A percentile compares a stretch with the other conserved stretches of the same genome.
These are phyloP conservation scores for Edolisoma coerulescens DNA, from an alignment of 2,113 vertebrate genomes.

Conservation along the genomic window DNA sequence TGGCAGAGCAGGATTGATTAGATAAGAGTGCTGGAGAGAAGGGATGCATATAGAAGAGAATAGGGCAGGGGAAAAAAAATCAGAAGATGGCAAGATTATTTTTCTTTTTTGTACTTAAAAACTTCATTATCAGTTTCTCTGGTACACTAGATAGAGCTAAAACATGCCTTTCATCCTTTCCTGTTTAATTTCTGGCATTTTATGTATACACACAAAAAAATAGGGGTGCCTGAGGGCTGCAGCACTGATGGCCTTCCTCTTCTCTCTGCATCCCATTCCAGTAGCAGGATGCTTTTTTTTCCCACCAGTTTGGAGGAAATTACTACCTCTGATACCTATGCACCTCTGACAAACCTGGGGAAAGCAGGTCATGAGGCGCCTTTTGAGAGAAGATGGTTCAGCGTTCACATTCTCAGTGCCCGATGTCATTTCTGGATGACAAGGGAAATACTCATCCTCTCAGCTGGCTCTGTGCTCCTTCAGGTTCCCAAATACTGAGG, in stretches of 20 bases:
- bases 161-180: background rate
- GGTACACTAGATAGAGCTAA: background rate
- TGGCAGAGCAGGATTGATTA: constrained; percentile 28
- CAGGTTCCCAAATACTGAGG: background rate
- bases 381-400: background rate
- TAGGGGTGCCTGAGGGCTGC: background rate
- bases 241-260: background rate
- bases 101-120: background rate
- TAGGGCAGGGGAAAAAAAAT: background rate
- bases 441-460: background rate
- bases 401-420: background rate
- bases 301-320: background rate
- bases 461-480: background rate
- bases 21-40: background rate
- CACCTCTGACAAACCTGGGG: background rate
- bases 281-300: background rate
- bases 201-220: background rate
- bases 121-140: background rate
- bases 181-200: background rate
- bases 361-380: background rate
- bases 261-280: background rate
- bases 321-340: background rate
- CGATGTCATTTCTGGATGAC: background rate
- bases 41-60: background rate
- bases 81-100: background rate